phyloP scores from a whole-genome alignment of 2,113 vertebrate genomes.

The Tricholaema leucomelas region DNA sequence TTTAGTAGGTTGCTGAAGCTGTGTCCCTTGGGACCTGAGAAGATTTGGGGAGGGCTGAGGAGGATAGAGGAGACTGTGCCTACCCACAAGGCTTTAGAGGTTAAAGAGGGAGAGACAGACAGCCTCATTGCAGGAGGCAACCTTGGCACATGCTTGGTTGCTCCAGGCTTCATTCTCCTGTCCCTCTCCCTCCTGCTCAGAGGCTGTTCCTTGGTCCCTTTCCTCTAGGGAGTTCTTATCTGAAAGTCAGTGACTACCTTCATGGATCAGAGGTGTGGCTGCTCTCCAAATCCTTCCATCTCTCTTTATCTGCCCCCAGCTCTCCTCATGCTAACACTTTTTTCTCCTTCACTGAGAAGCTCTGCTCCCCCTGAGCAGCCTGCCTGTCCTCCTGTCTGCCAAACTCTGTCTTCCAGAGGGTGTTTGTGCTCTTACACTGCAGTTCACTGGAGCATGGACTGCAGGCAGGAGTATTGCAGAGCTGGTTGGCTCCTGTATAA shows the following conservation, averaged over 20 bases:
- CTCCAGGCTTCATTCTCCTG: background rate
- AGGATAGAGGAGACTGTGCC: background rate
- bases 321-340: background rate
- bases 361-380: background rate
- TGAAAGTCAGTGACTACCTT: background rate
- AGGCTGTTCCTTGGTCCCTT: background rate
- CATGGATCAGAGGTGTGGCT: background rate
- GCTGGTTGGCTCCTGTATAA: background rate
- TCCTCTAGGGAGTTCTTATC: background rate
- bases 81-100: background rate
- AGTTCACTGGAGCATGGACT: background rate
- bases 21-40: background rate
- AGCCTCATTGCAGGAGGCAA: background rate
- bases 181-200: background rate
- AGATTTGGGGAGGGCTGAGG: background rate
- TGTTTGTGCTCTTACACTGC: accelerated
- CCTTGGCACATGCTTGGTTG: background rate
- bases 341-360: background rate
- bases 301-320: background rate
- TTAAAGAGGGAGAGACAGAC: background rate
- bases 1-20: background rate
- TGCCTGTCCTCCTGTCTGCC: background rate
- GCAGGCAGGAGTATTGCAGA: background rate
- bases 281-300: background rate
- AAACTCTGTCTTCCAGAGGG: background rate